Percentiles rank a stretch among this genome's conserved stretches.
These are phyloP conservation scores for Plebejus anna DNA, from an alignment of 2,888 invertebrate species.

Conservation along the genomic window DNA sequence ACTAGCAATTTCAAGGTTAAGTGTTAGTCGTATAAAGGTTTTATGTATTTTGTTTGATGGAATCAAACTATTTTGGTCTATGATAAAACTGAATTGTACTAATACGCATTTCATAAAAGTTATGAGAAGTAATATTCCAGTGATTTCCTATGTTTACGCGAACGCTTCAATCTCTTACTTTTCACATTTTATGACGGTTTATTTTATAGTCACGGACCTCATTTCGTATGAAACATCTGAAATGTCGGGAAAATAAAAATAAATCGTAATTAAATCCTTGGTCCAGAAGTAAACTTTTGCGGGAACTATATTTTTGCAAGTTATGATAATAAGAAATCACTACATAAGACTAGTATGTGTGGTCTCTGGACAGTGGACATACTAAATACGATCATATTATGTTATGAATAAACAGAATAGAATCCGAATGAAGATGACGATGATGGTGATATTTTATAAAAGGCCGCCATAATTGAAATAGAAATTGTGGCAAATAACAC, in stretches of 20 bases:
- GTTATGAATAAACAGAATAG: no score
- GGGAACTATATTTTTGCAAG: no score
- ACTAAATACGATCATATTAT: no score
- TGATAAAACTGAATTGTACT: not conserved
- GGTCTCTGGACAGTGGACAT: no score
- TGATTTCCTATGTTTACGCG: not conserved
- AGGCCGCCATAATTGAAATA: constrained; percentile 12
- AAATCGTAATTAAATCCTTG: not conserved
- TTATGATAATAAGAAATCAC: no score
- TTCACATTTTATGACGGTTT: not conserved
- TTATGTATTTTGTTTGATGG: no score
- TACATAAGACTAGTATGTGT: no score
- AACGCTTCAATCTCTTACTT: not conserved
- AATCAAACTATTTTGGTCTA: not conserved
- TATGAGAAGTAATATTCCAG: not conserved
- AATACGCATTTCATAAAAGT: not conserved
- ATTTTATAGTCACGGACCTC: not conserved
- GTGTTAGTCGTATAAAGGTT: no score
- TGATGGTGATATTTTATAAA: not conserved
- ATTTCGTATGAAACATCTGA: not conserved
- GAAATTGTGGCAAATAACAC: constrained; percentile 23
- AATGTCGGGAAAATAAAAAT: not conserved
- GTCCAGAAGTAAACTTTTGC: no score
- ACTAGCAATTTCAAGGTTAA: no score
- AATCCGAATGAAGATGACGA: not conserved